Percentiles rank a stretch among this genome's conserved stretches.
These are phyloP conservation scores for Heloderma charlesbogerti DNA, from an alignment of 2,113 vertebrate genomes.

Conservation along the genomic window DNA sequence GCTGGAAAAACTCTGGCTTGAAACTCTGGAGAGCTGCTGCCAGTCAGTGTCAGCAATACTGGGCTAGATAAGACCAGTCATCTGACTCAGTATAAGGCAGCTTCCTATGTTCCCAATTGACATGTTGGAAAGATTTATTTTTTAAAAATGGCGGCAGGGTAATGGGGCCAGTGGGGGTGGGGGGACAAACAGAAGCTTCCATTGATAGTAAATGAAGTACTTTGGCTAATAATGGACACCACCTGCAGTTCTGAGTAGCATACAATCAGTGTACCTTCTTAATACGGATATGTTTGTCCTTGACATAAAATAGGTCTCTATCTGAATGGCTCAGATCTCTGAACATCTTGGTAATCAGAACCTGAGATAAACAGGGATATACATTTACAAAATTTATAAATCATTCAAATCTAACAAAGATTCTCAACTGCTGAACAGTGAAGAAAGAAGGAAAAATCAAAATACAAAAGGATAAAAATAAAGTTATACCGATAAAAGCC, in stretches of 20 bases:
- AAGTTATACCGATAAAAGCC: too few species aligned
- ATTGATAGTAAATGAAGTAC: neutral
- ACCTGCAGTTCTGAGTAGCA: neutral
- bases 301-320: neutral
- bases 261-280: neutral
- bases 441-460: too few species aligned
- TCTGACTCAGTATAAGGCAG: too few species aligned
- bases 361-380: neutral
- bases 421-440: too few species aligned
- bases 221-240: neutral
- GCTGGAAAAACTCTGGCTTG: too few species aligned
- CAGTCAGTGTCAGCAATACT: too few species aligned
- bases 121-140: neutral
- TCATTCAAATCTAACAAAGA: too few species aligned
- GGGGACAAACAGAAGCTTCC: neutral
- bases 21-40: too few species aligned
- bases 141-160: neutral
- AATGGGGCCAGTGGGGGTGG: too few species aligned
- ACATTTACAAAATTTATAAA: too few species aligned
- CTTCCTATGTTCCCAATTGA: neutral
- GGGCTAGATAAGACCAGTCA: too few species aligned
- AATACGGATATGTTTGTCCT: neutral
- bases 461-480: too few species aligned
- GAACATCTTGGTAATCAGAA: neutral
- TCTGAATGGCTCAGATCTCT: neutral